phyloP scores from a whole-genome alignment of 2,797 vertebrate genomes.

The Protosalanx chinensis region DNA sequence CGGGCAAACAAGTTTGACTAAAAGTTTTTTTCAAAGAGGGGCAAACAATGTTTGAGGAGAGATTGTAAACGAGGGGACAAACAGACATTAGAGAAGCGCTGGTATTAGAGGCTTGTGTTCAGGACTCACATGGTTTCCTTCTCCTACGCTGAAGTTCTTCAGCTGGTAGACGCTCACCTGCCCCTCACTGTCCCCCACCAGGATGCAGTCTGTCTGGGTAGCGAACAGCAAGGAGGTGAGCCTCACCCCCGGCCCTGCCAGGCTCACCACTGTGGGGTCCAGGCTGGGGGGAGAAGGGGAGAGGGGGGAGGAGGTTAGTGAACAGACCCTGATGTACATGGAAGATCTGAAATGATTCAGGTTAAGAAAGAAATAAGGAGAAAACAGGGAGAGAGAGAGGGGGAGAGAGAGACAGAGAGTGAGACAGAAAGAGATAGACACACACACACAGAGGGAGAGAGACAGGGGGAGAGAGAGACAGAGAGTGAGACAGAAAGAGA shows the following conservation, averaged over 20 bases:
- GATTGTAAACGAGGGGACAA: neutral
- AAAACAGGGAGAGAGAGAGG: neutral
- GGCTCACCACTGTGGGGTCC: conserved; percentile 72
- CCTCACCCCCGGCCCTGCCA: conserved; percentile 64
- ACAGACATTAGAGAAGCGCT: too few species aligned
- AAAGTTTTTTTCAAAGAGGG: too few species aligned
- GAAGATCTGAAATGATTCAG: neutral
- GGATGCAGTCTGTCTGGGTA: conserved; percentile 73
- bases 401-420: neutral
- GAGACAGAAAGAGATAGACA: neutral
- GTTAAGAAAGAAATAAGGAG: conserved; percentile 2
- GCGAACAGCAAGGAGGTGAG: conserved; percentile 80
- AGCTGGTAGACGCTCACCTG: conserved; percentile 79
- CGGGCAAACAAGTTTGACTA: too few species aligned
- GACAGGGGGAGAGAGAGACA: too few species aligned
- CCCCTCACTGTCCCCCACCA: conserved; percentile 83
- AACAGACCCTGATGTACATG: neutral
- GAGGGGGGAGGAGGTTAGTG: too few species aligned
- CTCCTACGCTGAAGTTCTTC: conserved; percentile 59
- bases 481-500: neutral
- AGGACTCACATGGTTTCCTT: conserved; percentile 63
- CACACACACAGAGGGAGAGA: too few species aligned
- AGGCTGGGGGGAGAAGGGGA: conserved; percentile 65
- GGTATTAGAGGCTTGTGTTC: neutral
- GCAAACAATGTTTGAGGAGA: too few species aligned